Evolutionary conservation across 1,140 invertebrate genomes (phyloP).

Genomic region (Aphaenogaster floridana): DNA sequence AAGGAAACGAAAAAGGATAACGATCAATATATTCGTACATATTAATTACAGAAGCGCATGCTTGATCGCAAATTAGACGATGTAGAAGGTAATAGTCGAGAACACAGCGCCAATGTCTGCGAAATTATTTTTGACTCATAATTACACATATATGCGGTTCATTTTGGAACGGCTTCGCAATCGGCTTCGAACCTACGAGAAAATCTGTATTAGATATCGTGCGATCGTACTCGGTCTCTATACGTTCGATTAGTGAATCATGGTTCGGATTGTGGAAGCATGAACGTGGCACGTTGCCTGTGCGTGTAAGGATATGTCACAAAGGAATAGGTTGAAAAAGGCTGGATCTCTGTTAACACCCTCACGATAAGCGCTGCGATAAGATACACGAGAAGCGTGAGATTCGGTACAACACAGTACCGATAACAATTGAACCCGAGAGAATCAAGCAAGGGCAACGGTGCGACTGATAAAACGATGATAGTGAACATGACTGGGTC

Average conservation of each 20-base stretch:
- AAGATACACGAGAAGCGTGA: background rate
- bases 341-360: slow-evolving; percentile 38
- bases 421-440: slow-evolving; percentile 18
- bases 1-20: background rate
- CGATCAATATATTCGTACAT: slow-evolving; percentile 27
- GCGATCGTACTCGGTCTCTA: slow-evolving; percentile 8
- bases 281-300: slow-evolving; percentile 45
- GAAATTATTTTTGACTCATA: slow-evolving; percentile 43
- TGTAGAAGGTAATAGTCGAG: background rate
- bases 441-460: slow-evolving; percentile 33
- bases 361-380: slow-evolving; percentile 65
- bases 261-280: background rate
- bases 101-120: slow-evolving; percentile 12
- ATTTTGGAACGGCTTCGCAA: slow-evolving; percentile 49
- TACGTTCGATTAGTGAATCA: background rate
- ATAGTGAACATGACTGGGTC: slow-evolving; percentile 64
- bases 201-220: slow-evolving; percentile 58
- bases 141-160: slow-evolving; percentile 59
- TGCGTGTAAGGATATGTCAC: slow-evolving; percentile 42
- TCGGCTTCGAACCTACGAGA: slow-evolving; percentile 57
- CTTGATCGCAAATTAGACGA: slow-evolving; percentile 48
- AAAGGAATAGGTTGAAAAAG: background rate
- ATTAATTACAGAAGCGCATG: slow-evolving; percentile 66
- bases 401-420: background rate
- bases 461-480: slow-evolving; percentile 38